Evolutionary conservation across 2,797 vertebrate species (phyloP).

Genomic region (Leucoraja ocellata): DNA sequence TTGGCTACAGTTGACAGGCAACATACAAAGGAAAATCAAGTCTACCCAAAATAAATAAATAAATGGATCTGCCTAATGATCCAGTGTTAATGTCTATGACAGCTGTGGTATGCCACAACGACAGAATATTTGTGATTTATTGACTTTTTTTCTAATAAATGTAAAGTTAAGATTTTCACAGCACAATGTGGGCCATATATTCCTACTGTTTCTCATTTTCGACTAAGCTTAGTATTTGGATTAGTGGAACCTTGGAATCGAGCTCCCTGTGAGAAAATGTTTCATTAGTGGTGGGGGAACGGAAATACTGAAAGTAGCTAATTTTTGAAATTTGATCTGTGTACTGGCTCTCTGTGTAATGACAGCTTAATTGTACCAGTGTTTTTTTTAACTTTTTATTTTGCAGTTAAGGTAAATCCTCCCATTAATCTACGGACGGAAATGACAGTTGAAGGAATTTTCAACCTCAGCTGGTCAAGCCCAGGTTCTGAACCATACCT

Average conservation of each 20-base stretch:
- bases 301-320: not conserved
- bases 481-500: conserved; percentile 43
- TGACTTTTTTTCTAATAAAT: not conserved
- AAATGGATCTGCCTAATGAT: not conserved
- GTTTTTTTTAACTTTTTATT: conserved; percentile 41
- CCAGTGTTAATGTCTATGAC: not conserved
- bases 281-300: not conserved
- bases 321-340: not conserved
- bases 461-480: conserved; percentile 68
- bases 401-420: conserved; percentile 69
- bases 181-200: not conserved
- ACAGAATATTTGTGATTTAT: not conserved
- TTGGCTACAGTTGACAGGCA: not conserved
- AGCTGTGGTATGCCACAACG: not conserved
- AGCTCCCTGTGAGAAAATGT: no score
- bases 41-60: not conserved
- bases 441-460: conserved; percentile 63
- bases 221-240: not conserved
- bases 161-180: not conserved
- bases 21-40: not conserved
- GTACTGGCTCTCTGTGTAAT: not conserved
- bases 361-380: not conserved
- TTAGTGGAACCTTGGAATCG: no score
- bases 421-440: conserved; percentile 65
- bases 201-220: not conserved